A percentile compares a stretch with the other conserved stretches of the same genome.
Conservation (phyloP, 30 jellyfish, hydroid and myxozoan species). For the Chironex yamaguchii region DNA sequence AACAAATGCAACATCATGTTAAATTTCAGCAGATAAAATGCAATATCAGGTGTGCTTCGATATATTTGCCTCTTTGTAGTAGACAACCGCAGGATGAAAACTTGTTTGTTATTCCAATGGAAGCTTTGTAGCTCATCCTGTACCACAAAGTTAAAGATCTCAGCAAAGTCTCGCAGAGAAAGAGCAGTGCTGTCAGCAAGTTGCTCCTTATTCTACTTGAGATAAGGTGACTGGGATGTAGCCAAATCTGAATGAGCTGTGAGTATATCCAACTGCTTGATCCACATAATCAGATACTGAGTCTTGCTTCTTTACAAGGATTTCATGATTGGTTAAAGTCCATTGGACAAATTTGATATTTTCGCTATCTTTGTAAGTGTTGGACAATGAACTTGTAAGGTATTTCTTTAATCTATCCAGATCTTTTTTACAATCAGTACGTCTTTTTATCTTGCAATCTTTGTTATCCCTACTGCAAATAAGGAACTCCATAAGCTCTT, state of each 20-base stretch:
- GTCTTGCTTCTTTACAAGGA: too few relatives aligned
- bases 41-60: constrained; percentile 41
- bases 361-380: too few relatives aligned
- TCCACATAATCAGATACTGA: too few relatives aligned
- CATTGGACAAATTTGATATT: too few relatives aligned
- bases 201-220: constrained; percentile 45
- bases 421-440: too few relatives aligned
- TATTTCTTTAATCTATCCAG: too few relatives aligned
- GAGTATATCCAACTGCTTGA: too few relatives aligned
- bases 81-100: constrained; percentile 72
- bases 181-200: constrained; percentile 22
- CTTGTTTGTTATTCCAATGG: constrained; percentile 72
- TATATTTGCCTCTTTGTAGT: constrained; percentile 15
- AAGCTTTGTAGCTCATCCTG: constrained; percentile 84
- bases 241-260: constrained; percentile 76
- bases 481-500: too few relatives aligned
- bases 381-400: too few relatives aligned
- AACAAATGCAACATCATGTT: constrained; percentile 57
- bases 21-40: constrained; percentile 53
- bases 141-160: constrained; percentile 61
- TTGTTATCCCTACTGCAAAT: too few relatives aligned
- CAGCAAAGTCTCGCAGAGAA: constrained; percentile 73
- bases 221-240: constrained; percentile 48
- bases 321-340: too few relatives aligned
- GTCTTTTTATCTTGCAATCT: too few relatives aligned